Evolutionary conservation across 2,888 invertebrate genomes (phyloP), one percentile per base, ranked within the genome.

Genomic region (Yponomeuta sedellus): DNA sequence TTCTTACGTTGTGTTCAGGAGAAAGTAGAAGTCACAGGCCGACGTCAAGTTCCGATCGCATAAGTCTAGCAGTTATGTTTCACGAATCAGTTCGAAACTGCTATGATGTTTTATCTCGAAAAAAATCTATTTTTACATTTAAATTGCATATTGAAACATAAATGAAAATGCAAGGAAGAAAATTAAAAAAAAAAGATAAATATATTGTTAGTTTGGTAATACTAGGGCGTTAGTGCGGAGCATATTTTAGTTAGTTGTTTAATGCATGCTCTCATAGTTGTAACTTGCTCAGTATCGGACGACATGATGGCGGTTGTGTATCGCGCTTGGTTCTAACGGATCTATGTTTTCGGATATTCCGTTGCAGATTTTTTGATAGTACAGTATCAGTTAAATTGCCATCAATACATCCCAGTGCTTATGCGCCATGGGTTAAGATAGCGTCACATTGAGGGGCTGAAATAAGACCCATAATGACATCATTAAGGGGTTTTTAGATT

Each of bases 141-240:
- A 79, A 82, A 80, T 44, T 57, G 79, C 82, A 75, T 86, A 85
- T 86, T 81, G 78, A 79, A 81, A n/a, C n/a, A n/a, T 76, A 71
- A 75, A 76, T 77, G 79, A 82, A 83, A 52, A 12, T n/a, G 44
- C 44, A 52, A 16, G 44, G 16, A 52, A 52, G 44, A 52, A 52
- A 52, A 16, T 16, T 1, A 44, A 52, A 16, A 16, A 52, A 44
- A 52, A 77, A 70, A 64, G 40, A 56, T 67, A 61, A 80, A 77
- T 86, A 85, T 89, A 88, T 87, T 80, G 83, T 87, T 87, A 90
- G 89, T 86, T 86, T 86, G 73, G 74, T 88, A 87, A 85, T 79
- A 81, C 77, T 88, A 87, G 82, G 75, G 77, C 77, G 79, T 87
- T 88, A 86, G 87, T 82, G 81, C 72, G 85, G 77, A 85, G 77